Evolutionary conservation across 2,113 vertebrate genomes (phyloP).

Genomic region (Poicephalus meyeri): DNA sequence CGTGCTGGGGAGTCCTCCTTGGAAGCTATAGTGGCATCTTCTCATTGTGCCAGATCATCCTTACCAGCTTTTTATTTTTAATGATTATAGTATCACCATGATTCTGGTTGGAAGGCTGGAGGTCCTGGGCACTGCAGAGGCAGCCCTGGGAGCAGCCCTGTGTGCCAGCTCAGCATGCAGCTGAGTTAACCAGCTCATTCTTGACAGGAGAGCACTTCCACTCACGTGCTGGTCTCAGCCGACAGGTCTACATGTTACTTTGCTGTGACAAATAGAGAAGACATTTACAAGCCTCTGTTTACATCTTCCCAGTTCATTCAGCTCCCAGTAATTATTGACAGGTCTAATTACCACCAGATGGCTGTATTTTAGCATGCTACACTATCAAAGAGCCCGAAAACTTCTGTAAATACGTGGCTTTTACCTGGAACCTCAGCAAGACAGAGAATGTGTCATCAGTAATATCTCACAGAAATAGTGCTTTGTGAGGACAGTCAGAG

Average conservation of each 20-base stretch:
- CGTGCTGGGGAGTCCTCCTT: background rate
- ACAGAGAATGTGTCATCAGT: background rate
- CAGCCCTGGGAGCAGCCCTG: background rate
- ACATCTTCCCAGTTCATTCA: background rate
- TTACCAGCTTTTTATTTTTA: background rate
- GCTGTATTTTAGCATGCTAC: background rate
- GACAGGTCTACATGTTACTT: fast-evolving
- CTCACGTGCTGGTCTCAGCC: background rate
- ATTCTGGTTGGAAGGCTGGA: background rate
- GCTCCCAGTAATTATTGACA: background rate
- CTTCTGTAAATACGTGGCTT: background rate
- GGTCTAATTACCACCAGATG: background rate
- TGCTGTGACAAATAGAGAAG: background rate
- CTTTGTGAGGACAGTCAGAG: background rate
- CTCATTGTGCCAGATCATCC: background rate
- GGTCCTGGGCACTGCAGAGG: background rate
- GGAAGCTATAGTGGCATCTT: background rate
- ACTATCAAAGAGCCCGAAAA: background rate
- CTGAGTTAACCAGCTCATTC: background rate
- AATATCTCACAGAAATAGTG: background rate
- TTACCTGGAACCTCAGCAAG: background rate
- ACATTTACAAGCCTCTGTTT: background rate
- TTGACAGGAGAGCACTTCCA: background rate
- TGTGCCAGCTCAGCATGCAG: background rate
- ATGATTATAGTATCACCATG: background rate